These are phyloP conservation scores for Hippocampus barbouri DNA, from an alignment of 2,113 vertebrate species.

Conservation along the genomic window DNA sequence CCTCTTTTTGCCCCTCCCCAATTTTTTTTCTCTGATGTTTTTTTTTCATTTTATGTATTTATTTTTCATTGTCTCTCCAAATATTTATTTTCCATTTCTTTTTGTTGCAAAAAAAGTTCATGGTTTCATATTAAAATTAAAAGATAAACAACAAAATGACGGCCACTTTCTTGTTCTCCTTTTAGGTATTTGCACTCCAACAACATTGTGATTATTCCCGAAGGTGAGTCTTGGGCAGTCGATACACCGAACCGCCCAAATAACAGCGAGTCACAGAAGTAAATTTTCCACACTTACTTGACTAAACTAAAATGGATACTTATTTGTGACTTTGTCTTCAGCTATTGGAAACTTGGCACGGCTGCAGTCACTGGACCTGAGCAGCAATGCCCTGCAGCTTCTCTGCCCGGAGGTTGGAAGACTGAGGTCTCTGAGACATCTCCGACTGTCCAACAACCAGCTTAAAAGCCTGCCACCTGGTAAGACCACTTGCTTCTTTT, in stretches of 20 bases:
- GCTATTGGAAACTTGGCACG: conserved; percentile 88
- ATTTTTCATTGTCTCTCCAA: no score
- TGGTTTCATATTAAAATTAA: no score
- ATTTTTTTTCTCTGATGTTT: no score
- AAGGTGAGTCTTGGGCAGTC: conserved; percentile 75
- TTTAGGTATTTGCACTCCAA: conserved; percentile 94
- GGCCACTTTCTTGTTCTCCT: conserved; percentile 17
- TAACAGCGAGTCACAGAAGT: not conserved
- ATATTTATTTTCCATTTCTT: no score
- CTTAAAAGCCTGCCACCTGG: conserved; percentile 81
- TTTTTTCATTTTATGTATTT: no score
- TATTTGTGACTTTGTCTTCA: conserved; percentile 47
- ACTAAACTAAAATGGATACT: no score
- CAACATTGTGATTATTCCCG: conserved; percentile 92
- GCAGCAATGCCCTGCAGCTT: conserved; percentile 89
- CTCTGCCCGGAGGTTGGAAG: conserved; percentile 92
- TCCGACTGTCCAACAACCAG: conserved; percentile 90
- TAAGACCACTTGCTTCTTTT: conserved; percentile 12
- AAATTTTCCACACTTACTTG: not conserved
- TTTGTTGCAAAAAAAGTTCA: no score
- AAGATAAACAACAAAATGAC: not conserved
- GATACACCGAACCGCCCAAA: not conserved
- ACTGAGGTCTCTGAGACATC: conserved; percentile 86
- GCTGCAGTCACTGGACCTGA: conserved; percentile 91
- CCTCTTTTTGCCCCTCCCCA: no score